phyloP scores from a whole-genome alignment of 2,797 vertebrate species.

The Eulemur mongoz region DNA sequence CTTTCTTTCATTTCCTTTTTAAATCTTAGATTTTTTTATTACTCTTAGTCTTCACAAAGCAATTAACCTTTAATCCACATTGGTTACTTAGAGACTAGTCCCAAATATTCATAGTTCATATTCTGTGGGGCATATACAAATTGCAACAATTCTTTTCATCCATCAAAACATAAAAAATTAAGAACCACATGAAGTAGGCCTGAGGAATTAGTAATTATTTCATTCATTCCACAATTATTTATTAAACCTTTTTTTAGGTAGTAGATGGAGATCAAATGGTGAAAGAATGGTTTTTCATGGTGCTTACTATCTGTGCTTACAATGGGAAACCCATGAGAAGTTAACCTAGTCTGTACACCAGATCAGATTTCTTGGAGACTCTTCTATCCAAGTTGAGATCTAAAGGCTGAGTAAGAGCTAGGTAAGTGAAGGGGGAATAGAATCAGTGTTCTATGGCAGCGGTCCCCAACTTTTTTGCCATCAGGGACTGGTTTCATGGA shows the following conservation, averaged over 20 bases:
- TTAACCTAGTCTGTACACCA: background rate
- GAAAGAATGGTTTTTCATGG: background rate
- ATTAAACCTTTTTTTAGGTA: constrained; percentile 25
- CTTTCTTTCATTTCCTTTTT: constrained; percentile 39
- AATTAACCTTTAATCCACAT: background rate
- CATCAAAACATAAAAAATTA: constrained; percentile 4
- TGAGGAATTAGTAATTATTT: constrained; percentile 19
- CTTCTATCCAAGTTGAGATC: background rate
- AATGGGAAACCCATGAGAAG: background rate
- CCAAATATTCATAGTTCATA: background rate
- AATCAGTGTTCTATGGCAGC: background rate
- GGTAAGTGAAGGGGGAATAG: background rate
- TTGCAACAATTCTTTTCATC: background rate
- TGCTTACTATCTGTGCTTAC: background rate
- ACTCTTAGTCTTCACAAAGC: constrained; percentile 26
- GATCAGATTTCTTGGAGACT: constrained; percentile 17
- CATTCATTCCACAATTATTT: constrained; percentile 26
- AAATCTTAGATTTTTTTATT: constrained; percentile 28
- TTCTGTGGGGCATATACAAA: background rate
- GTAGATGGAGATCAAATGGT: background rate
- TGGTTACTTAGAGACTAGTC: background rate
- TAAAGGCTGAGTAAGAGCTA: background rate
- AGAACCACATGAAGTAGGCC: background rate
- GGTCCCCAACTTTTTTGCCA: too few relatives aligned
- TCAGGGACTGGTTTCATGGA: too few relatives aligned